phyloP scores from a whole-genome alignment of 2,888 invertebrate genomes.

The Vanessa cardui region DNA sequence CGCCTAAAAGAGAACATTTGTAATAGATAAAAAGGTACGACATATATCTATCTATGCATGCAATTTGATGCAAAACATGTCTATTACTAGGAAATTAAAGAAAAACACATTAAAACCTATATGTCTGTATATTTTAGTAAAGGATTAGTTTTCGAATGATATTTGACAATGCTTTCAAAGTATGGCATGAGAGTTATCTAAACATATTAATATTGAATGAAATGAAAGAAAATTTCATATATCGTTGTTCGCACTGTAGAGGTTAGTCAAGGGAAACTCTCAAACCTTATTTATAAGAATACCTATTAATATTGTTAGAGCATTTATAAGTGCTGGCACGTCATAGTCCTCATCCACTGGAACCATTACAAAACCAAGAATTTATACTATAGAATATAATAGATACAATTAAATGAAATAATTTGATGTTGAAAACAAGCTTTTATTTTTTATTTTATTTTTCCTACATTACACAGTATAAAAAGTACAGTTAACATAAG shows the following conservation, averaged over 20 bases:
- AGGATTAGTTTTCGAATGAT: background rate
- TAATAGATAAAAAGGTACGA: background rate
- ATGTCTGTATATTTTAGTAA: background rate
- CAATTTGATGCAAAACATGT: constrained; percentile 3
- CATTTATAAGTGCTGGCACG: constrained; percentile 88
- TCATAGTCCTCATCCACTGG: constrained; percentile 88
- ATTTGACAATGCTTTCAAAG: background rate
- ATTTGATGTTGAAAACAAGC: background rate
- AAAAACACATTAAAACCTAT: background rate
- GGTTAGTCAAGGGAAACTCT: constrained; percentile 60
- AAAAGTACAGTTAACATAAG: too few relatives aligned
- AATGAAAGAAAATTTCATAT: background rate
- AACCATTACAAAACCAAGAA: constrained; percentile 46
- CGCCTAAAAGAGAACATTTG: constrained; percentile 85
- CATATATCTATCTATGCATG: constrained; percentile 2
- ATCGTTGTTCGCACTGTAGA: background rate
- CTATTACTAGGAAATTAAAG: background rate
- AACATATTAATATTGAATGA: background rate
- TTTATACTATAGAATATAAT: constrained; percentile 35
- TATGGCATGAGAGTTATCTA: background rate
- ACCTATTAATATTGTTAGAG: constrained; percentile 87
- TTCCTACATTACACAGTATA: too few relatives aligned
- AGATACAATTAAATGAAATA: constrained; percentile 24
- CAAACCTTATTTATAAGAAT: constrained; percentile 62
- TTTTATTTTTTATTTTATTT: too few relatives aligned